Evolutionary conservation across 2,113 vertebrate species (phyloP).

Genomic region (Hucho hucho): DNA sequence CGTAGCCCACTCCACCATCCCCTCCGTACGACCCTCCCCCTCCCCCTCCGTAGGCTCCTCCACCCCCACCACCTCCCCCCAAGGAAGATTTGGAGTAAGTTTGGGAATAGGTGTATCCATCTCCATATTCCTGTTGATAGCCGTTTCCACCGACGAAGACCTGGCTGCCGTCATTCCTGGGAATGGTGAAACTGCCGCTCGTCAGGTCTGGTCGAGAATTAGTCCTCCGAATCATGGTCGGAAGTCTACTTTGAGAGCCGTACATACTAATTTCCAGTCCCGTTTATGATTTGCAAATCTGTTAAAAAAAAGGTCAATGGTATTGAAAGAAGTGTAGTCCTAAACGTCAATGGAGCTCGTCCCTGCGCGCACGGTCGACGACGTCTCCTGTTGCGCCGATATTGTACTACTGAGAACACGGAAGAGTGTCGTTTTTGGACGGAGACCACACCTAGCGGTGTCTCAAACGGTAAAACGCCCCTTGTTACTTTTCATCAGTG

Average conservation of each 20-base stretch:
- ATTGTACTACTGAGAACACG: conserved; percentile 51
- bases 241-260: conserved; percentile 49
- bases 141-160: conserved; percentile 51
- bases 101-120: conserved; percentile 32
- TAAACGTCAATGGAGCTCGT: conserved; percentile 20
- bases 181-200: not conserved
- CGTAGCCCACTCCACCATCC: not conserved
- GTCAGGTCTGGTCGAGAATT: conserved; percentile 64
- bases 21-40: not conserved
- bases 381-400: conserved; percentile 61
- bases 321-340: not conserved
- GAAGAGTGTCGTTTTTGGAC: conserved; percentile 59
- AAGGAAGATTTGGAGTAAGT: conserved; percentile 47
- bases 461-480: not conserved
- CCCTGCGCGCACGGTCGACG: conserved; percentile 16
- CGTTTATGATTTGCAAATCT: not conserved
- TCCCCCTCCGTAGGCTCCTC: conserved; percentile 55
- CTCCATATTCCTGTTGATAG: conserved; percentile 37
- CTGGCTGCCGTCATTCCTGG: conserved; percentile 26
- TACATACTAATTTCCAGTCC: conserved; percentile 55
- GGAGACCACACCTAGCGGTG: conserved; percentile 65
- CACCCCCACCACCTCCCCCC: conserved; percentile 39
- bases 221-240: conserved; percentile 42
- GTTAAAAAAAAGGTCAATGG: not conserved
- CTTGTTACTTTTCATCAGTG: not conserved